Evolutionary conservation across 2,888 invertebrate species (phyloP).

Genomic region (Stenurella melanura): DNA sequence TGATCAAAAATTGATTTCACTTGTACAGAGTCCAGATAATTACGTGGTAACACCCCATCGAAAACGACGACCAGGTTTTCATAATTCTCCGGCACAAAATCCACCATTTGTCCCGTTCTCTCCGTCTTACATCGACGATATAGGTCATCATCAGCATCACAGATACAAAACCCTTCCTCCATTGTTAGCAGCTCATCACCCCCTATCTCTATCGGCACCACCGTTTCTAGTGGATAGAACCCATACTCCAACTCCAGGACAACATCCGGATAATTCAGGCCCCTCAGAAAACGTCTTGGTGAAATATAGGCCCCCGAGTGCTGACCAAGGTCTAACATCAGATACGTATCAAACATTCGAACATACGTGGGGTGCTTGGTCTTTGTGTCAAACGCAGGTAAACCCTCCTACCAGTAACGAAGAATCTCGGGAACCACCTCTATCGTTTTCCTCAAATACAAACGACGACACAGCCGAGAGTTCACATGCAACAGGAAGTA

Average conservation of each 20-base stretch:
- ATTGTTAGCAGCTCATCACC: slow-evolving; percentile 79
- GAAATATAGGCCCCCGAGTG: slow-evolving; percentile 81
- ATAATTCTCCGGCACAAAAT: slow-evolving; percentile 91
- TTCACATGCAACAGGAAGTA: slow-evolving; percentile 67
- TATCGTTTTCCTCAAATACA: slow-evolving; percentile 67
- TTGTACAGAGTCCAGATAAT: slow-evolving; percentile 85
- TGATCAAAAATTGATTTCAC: slow-evolving; percentile 81
- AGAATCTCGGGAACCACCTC: slow-evolving; percentile 64
- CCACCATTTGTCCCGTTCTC: slow-evolving; percentile 90
- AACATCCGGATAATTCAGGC: slow-evolving; percentile 70
- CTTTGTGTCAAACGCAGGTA: slow-evolving; percentile 80
- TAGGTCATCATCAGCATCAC: slow-evolving; percentile 78
- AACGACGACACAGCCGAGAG: slow-evolving; percentile 72
- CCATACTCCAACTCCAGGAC: slow-evolving; percentile 77
- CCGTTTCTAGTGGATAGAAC: slow-evolving; percentile 81
- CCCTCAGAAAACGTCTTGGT: slow-evolving; percentile 77
- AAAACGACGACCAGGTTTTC: slow-evolving; percentile 90
- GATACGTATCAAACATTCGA: slow-evolving; percentile 74
- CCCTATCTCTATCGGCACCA: slow-evolving; percentile 84
- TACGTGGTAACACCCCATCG: slow-evolving; percentile 92
- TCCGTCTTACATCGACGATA: slow-evolving; percentile 84
- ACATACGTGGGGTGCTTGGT: slow-evolving; percentile 81
- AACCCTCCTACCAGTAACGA: slow-evolving; percentile 71
- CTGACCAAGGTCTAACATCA: slow-evolving; percentile 77
- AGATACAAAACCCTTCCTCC: slow-evolving; percentile 77